A percentile compares a stretch with the other conserved stretches of the same genome.
phyloP scores from a whole-genome alignment of 2,797 vertebrate species.

The Sebastiscus tertius region DNA sequence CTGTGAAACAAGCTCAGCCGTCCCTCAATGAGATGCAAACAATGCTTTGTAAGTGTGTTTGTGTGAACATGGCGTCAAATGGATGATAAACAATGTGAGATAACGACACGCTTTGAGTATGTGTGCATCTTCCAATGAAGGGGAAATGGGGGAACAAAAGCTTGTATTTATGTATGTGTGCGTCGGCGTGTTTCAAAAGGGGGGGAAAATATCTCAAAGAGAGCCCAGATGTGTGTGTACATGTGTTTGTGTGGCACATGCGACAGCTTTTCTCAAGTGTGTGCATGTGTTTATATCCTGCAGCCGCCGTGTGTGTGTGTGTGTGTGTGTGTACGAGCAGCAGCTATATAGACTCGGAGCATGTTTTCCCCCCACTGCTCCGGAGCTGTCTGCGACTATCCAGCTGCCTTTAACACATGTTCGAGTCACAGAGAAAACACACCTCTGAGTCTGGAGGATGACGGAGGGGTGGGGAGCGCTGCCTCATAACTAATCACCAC shows the following conservation, averaged over 20 bases:
- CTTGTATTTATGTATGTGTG: constrained; percentile 16
- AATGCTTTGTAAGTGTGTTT: constrained; percentile 69
- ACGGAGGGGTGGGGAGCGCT: constrained; percentile 61
- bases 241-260: constrained; percentile 3
- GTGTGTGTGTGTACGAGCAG: constrained; percentile 9
- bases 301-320: constrained; percentile 3
- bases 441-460: constrained; percentile 65
- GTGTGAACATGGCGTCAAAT: constrained; percentile 38
- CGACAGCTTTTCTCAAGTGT: constrained; percentile 12
- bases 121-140: constrained; percentile 29
- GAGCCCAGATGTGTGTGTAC: constrained; percentile 38
- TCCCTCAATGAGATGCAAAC: constrained; percentile 68
- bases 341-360: constrained; percentile 33
- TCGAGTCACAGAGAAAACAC: constrained; percentile 56
- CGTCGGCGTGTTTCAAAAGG: constrained; percentile 10
- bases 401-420: constrained; percentile 76
- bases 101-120: constrained; percentile 40
- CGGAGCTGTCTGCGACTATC: constrained; percentile 40
- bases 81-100: constrained; percentile 64
- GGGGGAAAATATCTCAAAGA: constrained; percentile 13
- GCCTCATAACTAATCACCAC: constrained; percentile 76
- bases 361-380: constrained; percentile 34
- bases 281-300: constrained; percentile 22
- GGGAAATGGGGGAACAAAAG: constrained; percentile 21
- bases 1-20: constrained; percentile 58